Conservation (phyloP, 92 coral and sea anemone genomes). For the Anthopleura xanthogrammica region DNA sequence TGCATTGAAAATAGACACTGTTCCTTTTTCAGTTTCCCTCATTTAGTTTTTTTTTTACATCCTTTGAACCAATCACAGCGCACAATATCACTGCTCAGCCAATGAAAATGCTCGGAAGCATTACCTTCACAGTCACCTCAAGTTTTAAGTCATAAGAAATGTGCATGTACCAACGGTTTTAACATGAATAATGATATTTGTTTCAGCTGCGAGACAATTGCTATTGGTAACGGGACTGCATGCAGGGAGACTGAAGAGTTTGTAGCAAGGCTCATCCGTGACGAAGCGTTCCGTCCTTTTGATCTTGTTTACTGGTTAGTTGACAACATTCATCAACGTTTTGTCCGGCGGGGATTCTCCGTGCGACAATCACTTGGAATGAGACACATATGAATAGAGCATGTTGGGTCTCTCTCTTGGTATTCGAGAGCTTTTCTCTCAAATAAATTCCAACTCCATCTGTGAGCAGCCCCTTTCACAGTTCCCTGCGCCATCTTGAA, state of each 20-base stretch:
- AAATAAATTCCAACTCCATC: too few relatives aligned
- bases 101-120: too few relatives aligned
- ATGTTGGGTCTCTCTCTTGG: too few relatives aligned
- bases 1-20: too few relatives aligned
- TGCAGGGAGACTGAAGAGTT: constrained; percentile 88
- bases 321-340: background rate
- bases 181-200: background rate
- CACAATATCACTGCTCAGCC: too few relatives aligned
- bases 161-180: background rate
- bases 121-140: background rate
- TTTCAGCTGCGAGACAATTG: constrained; percentile 83
- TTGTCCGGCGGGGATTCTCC: background rate
- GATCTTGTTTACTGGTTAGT: constrained; percentile 85
- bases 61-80: too few relatives aligned
- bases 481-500: too few relatives aligned
- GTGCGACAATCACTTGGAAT: background rate
- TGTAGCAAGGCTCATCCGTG: constrained; percentile 66
- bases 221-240: constrained; percentile 92
- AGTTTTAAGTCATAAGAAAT: background rate
- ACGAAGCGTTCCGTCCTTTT: constrained; percentile 50
- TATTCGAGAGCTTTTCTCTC: too few relatives aligned
- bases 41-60: too few relatives aligned
- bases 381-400: too few relatives aligned
- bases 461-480: too few relatives aligned
- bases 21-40: too few relatives aligned